phyloP scores from a whole-genome alignment of 37 sponge, comb jelly and placozoan species.

The Beroe forskalii region DNA sequence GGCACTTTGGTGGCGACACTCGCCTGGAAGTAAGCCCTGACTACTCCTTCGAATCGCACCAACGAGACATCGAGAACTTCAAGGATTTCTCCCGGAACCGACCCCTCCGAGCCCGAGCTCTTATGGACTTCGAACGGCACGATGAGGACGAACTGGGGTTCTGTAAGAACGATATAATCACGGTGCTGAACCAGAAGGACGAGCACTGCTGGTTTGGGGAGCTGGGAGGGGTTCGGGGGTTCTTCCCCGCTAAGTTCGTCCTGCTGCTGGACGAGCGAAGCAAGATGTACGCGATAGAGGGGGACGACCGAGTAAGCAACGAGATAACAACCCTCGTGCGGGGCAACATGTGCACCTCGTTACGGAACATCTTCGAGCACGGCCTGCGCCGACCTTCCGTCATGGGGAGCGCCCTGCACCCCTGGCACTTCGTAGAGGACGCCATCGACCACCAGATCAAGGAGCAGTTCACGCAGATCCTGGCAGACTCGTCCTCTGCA shows the following conservation, averaged over 20 bases:
- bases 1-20: slow-evolving; percentile 66
- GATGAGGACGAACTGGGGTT: slow-evolving; percentile 70
- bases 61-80: slow-evolving; percentile 66
- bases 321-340: slow-evolving; percentile 46
- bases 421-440: slow-evolving; percentile 70
- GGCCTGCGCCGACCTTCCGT: slow-evolving; percentile 61
- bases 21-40: slow-evolving; percentile 66
- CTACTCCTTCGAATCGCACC: slow-evolving; percentile 68
- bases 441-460: slow-evolving; percentile 47
- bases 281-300: slow-evolving; percentile 64
- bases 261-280: slow-evolving; percentile 69
- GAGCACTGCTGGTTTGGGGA: slow-evolving; percentile 70
- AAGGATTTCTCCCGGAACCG: slow-evolving; percentile 58
- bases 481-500: slow-evolving; percentile 3
- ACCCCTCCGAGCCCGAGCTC: slow-evolving; percentile 63
- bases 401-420: slow-evolving; percentile 64
- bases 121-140: slow-evolving; percentile 68
- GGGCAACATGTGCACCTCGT: slow-evolving; percentile 62
- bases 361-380: slow-evolving; percentile 67
- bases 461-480: slow-evolving; percentile 52
- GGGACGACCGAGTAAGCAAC: slow-evolving; percentile 49
- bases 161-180: slow-evolving; percentile 70
- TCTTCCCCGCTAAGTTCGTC: slow-evolving; percentile 71
- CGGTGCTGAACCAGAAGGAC: slow-evolving; percentile 66
- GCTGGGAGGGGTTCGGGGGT: slow-evolving; percentile 60